Conservation (phyloP, 2,113 vertebrate genomes). For the Tychaedon coryphoeus region DNA sequence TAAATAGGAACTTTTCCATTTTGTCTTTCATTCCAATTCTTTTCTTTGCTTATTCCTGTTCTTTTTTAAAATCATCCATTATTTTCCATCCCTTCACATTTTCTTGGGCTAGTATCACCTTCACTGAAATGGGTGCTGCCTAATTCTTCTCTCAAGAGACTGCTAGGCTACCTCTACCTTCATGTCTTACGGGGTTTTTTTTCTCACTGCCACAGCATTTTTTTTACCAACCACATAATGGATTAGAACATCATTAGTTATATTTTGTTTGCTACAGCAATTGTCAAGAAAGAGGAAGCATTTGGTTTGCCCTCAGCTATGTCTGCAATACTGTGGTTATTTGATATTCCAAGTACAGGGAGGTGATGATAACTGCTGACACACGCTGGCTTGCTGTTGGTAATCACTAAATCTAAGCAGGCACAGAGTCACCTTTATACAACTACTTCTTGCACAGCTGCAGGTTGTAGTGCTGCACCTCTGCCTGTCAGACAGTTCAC, state of each 20-base stretch:
- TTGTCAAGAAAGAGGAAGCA: neutral
- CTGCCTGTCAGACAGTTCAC: neutral
- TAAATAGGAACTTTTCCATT: neutral
- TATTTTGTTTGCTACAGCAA: neutral
- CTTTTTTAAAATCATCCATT: neutral
- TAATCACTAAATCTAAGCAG: neutral
- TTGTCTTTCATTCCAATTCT: neutral
- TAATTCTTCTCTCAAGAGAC: neutral
- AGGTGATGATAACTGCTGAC: conserved; percentile 48
- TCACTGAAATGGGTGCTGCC: neutral
- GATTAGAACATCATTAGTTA: neutral
- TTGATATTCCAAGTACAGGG: conserved; percentile 21
- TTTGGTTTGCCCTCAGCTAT: conserved; percentile 40
- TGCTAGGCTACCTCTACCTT: neutral
- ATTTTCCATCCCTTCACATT: neutral
- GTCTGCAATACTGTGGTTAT: conserved; percentile 13
- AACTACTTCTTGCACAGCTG: neutral
- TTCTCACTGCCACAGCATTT: neutral
- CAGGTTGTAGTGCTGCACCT: neutral
- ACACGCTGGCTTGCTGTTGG: neutral
- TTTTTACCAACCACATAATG: neutral
- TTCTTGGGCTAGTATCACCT: neutral
- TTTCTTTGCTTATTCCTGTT: neutral
- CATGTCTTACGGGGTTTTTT: neutral
- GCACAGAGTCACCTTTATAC: neutral